Conservation (phyloP, 2,888 invertebrate species). For the Scaptomyza flava region DNA sequence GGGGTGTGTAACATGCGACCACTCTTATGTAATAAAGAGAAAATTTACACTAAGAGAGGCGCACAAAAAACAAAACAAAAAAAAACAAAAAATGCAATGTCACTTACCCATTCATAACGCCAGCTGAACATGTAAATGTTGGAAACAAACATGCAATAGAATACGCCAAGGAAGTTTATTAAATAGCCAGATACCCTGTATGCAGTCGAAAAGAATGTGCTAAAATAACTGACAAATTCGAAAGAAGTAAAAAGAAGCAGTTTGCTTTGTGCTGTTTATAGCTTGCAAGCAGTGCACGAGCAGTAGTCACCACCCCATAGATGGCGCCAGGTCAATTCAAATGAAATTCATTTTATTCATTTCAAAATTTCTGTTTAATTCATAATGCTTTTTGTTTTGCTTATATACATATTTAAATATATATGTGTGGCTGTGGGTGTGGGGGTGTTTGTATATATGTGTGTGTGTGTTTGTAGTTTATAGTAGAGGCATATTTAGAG, state of each 20-base stretch:
- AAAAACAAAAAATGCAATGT: conserved; percentile 61
- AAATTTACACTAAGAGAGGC: conserved; percentile 71
- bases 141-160: not conserved
- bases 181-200: conserved; percentile 3
- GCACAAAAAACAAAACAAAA: conserved; percentile 32
- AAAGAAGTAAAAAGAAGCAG: not conserved
- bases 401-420: conserved; percentile 58
- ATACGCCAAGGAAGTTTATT: not conserved
- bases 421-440: conserved; percentile 8
- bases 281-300: conserved; percentile 24
- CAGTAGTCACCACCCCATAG: not conserved
- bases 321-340: conserved; percentile 26
- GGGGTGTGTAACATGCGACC: not conserved
- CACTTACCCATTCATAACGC: conserved; percentile 63
- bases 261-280: not conserved
- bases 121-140: conserved; percentile 12
- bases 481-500: conserved; percentile 42
- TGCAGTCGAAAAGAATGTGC: not conserved
- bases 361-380: conserved; percentile 73
- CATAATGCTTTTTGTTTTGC: conserved; percentile 67
- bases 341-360: conserved; percentile 32
- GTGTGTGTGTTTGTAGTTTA: not conserved
- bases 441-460: not conserved
- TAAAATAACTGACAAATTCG: not conserved
- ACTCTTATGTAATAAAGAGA: conserved; percentile 70